Evolutionary conservation across 2,797 vertebrate genomes (phyloP).

Genomic region (Scomberomorus guttatus): DNA sequence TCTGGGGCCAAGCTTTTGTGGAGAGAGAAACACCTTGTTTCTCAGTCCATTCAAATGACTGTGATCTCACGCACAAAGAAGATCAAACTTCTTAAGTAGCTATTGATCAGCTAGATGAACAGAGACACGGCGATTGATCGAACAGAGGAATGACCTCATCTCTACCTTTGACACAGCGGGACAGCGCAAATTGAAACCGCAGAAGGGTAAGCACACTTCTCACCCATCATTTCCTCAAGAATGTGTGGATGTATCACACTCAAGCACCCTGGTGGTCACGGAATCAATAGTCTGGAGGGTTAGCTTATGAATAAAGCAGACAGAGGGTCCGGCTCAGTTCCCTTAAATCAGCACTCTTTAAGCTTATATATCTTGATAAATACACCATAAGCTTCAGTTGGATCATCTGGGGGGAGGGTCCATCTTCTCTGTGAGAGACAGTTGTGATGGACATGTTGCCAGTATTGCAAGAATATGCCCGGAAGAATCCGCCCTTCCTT

Average conservation of each 20-base stretch:
- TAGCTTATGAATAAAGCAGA: slow-evolving; percentile 58
- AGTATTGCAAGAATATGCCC: slow-evolving; percentile 67
- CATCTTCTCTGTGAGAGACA: slow-evolving; percentile 51
- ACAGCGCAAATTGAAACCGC: slow-evolving; percentile 73
- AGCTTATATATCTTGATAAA: slow-evolving; percentile 58
- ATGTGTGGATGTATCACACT: slow-evolving; percentile 55
- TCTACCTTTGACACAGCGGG: slow-evolving; percentile 73
- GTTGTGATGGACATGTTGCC: slow-evolving; percentile 76
- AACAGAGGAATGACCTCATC: slow-evolving; percentile 64
- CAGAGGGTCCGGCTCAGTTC: slow-evolving; percentile 21
- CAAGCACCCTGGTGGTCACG: slow-evolving; percentile 51
- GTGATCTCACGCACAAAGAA: slow-evolving; percentile 61
- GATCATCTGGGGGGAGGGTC: slow-evolving; percentile 57
- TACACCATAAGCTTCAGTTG: slow-evolving; percentile 9
- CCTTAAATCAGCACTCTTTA: slow-evolving; percentile 65
- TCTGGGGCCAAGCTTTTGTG: slow-evolving; percentile 54
- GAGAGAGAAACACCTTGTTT: slow-evolving; percentile 40
- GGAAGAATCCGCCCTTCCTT: slow-evolving; percentile 57
- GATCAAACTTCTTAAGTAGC: slow-evolving; percentile 81
- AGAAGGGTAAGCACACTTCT: slow-evolving; percentile 73
- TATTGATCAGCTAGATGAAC: slow-evolving; percentile 80
- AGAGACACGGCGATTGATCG: slow-evolving; percentile 68
- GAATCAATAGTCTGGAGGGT: slow-evolving; percentile 66
- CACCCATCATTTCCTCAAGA: slow-evolving; percentile 71
- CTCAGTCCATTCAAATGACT: slow-evolving; percentile 69